Evolutionary conservation across 2,797 vertebrate species (phyloP).

Genomic region (Enteromius paludinosus): DNA sequence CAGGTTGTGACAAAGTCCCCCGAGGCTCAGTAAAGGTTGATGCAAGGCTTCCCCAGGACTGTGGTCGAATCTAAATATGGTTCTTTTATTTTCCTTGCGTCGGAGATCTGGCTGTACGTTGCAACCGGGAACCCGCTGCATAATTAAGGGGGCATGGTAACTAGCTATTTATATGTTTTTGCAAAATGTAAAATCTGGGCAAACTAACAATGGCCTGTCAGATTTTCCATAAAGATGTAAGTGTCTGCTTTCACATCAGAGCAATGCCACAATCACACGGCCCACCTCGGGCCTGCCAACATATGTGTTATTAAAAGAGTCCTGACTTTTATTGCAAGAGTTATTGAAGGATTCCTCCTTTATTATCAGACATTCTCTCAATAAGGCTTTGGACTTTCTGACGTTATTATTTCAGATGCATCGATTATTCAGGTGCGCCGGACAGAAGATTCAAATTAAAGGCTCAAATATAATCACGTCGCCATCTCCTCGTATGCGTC

Average conservation of each 20-base stretch:
- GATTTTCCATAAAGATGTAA: constrained; percentile 40
- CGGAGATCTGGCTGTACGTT: constrained; percentile 42
- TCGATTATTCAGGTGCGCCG: constrained; percentile 50
- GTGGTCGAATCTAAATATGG: constrained; percentile 72
- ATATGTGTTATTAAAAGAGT: constrained; percentile 43
- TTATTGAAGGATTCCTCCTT: constrained; percentile 43
- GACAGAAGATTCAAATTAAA: constrained; percentile 44
- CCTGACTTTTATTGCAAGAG: constrained; percentile 33
- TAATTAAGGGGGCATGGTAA: constrained; percentile 61
- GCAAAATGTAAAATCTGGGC: constrained; percentile 49
- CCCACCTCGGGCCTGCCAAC: constrained; percentile 30
- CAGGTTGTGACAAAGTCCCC: constrained; percentile 89
- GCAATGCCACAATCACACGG: constrained; percentile 37
- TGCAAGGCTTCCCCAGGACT: constrained; percentile 75
- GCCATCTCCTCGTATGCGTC: constrained; percentile 6
- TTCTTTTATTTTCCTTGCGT: constrained; percentile 57
- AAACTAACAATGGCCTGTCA: constrained; percentile 50
- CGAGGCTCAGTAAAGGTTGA: constrained; percentile 79
- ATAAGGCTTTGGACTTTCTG: background rate
- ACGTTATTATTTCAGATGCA: constrained; percentile 35
- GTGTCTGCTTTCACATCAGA: constrained; percentile 47
- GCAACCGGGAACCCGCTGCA: constrained; percentile 40
- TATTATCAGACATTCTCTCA: constrained; percentile 37
- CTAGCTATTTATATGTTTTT: constrained; percentile 58
- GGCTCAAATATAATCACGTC: constrained; percentile 44